A percentile compares a stretch with the other conserved stretches of the same genome.
Conservation (phyloP, 2,888 invertebrate species). For the Neoitamus cyanurus region DNA sequence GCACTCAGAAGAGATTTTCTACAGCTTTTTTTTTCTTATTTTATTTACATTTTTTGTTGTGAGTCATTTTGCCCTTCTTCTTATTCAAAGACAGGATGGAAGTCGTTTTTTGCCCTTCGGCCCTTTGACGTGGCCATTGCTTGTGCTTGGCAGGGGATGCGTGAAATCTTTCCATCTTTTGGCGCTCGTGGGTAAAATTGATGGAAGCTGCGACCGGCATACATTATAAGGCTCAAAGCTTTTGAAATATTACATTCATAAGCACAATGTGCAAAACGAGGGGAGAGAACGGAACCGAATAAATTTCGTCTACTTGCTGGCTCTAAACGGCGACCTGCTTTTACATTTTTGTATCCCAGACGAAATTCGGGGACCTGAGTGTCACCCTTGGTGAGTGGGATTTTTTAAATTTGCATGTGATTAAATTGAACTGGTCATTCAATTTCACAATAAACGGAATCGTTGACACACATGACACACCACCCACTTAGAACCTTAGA, state of each 20-base stretch:
- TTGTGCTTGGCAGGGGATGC: constrained; percentile 45
- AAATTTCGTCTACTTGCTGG: constrained; percentile 35
- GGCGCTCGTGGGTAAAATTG: constrained; percentile 47
- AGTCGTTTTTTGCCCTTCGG: constrained; percentile 34
- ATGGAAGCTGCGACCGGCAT: constrained; percentile 51
- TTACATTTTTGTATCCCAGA: not conserved
- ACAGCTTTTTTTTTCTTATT: constrained; percentile 8
- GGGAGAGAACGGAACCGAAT: constrained; percentile 26
- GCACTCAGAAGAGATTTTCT: constrained; percentile 33
- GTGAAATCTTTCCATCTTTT: constrained; percentile 40
- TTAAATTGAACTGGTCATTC: constrained; percentile 8
- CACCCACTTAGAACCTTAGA: not conserved
- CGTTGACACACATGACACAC: not conserved
- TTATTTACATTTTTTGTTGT: constrained; percentile 16
- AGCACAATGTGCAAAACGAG: constrained; percentile 41
- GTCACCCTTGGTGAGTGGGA: not conserved
- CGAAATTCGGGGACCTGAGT: not conserved
- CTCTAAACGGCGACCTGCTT: not conserved
- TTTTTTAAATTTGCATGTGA: constrained; percentile 2
- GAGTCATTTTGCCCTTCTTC: constrained; percentile 41
- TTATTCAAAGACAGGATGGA: constrained; percentile 25
- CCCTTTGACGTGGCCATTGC: constrained; percentile 35
- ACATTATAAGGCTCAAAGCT: constrained; percentile 49
- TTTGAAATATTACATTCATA: constrained; percentile 51
- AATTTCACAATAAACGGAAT: not conserved